Evolutionary conservation across 2,888 invertebrate genomes (phyloP), one percentile per base, ranked within the genome.

Genomic region (Horisme vitalbata): DNA sequence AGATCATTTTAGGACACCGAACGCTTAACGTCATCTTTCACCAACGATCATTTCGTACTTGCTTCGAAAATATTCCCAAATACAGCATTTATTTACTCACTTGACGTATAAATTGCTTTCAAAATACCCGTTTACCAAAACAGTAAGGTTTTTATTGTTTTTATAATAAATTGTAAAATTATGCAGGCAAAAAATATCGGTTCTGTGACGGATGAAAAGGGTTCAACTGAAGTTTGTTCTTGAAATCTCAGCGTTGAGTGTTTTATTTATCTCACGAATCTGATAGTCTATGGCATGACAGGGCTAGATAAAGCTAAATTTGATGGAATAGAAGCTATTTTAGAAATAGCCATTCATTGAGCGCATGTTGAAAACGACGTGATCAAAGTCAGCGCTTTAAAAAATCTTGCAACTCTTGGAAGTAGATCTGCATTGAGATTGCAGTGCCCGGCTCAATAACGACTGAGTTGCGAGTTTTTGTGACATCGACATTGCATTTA

Each of bases 1-100:
- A 59, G 55, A 64, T 63, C 53, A 63, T 68, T 63, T 60, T 12
- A 50, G 31, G 52, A 53, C 61, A 58, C 54, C 55, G 62, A 60
- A 53, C 45, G 48, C 52, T 61, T 52, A 55, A 52, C 41, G 46
- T 35, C 39, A 15, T 39, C 54, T 59, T 14, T 55, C 45, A 32
- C 41, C 31, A 27, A 38, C 36, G 39, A 47, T 34, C 32, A 39
- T 41, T 32, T n/a, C 23, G 37, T 33, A 41, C 47, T 34, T 4
- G 47, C 24, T 38, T 15, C 34, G 10, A 45, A 44, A 41, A 41
- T 45, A 50, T 47, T 48, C 32, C 55, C 60, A 56, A 56, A 61
- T 57, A 50, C 44, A 56, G 55, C 43, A 28, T 57, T 62, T 64
- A 58, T 58, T 59, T 56, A 39, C 48, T 43, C 54, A 55, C 50